Conservation (phyloP, 2,113 vertebrate genomes). For the Haplochromis vanheusdeni region DNA sequence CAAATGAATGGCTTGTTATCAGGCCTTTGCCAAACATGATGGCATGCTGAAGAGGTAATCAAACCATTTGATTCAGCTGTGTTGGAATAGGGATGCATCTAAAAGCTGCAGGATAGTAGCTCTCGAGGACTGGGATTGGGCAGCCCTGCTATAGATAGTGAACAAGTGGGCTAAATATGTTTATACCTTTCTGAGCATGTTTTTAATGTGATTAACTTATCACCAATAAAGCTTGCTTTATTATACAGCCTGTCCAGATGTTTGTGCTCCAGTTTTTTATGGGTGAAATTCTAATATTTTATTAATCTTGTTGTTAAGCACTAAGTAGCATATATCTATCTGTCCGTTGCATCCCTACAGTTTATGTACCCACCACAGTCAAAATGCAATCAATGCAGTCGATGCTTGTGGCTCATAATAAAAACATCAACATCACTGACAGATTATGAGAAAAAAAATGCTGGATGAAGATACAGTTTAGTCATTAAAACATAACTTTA, state of each 20-base stretch:
- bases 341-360: not conserved
- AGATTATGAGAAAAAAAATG: not conserved
- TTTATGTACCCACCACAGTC: not conserved
- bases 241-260: accelerated
- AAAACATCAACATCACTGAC: not conserved
- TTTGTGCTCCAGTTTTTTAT: not conserved
- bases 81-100: too few relatives aligned
- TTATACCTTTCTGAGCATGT: accelerated
- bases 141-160: not conserved
- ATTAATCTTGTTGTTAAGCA: not conserved
- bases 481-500: not conserved
- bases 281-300: not conserved
- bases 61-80: too few relatives aligned
- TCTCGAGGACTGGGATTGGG: too few relatives aligned
- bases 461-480: not conserved
- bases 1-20: too few relatives aligned
- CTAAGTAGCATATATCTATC: not conserved
- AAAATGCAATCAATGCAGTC: not conserved
- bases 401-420: not conserved
- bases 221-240: not conserved
- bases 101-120: too few relatives aligned
- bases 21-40: too few relatives aligned
- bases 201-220: not conserved
- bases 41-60: too few relatives aligned
- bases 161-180: accelerated